These are phyloP conservation scores for Nephrotoma guestfalica DNA, from an alignment of 2,888 invertebrate species.

Conservation along the genomic window DNA sequence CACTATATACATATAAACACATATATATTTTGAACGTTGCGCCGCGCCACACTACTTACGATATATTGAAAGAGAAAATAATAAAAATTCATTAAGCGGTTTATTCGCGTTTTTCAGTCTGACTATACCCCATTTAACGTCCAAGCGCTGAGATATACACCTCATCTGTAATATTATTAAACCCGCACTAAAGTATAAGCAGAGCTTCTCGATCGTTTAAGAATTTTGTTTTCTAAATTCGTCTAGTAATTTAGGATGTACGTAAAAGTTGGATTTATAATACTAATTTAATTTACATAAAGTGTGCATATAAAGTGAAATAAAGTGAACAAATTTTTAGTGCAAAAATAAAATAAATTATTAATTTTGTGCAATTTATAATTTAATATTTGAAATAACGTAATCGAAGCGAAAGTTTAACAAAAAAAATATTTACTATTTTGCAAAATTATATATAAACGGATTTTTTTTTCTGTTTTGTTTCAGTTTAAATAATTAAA, in stretches of 20 bases:
- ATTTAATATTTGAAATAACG: not conserved
- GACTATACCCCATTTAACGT: constrained; percentile 1
- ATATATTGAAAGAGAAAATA: constrained; percentile 4
- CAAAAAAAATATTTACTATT: not conserved
- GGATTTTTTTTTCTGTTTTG: not conserved
- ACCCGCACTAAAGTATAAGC: not conserved
- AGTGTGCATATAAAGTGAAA: not conserved
- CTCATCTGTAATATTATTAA: not conserved
- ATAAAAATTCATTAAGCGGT: constrained; percentile 1
- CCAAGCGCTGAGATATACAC: constrained; percentile 2
- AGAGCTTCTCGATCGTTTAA: not conserved
- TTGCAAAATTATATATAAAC: not conserved
- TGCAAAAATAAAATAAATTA: not conserved
- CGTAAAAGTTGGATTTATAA: not conserved
- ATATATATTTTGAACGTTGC: not conserved
- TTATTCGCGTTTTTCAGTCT: constrained; percentile 4
- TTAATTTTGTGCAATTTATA: not conserved
- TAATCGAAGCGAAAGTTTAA: constrained; percentile 1
- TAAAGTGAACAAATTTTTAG: not conserved
- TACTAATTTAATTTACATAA: not conserved
- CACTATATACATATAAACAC: not conserved
- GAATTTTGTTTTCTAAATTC: not conserved
- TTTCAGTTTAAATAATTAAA: not conserved
- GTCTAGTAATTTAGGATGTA: not conserved
- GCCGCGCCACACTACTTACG: not conserved